phyloP scores from a whole-genome alignment of 2,888 invertebrate genomes.

The Digitonthophagus gazella region DNA sequence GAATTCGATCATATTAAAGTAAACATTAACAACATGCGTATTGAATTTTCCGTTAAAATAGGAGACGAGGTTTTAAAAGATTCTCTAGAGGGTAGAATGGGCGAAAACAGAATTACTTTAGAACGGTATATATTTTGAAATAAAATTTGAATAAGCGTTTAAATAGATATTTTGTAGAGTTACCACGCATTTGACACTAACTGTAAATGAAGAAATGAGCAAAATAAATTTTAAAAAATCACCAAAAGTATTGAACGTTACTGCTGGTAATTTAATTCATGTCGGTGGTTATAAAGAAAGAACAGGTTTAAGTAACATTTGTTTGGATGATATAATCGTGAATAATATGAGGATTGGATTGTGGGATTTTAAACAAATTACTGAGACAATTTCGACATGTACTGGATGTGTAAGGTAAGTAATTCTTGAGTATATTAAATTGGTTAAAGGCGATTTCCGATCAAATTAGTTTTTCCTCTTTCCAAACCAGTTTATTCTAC shows the following conservation, averaged over 20 bases:
- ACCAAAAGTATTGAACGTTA: slow-evolving; percentile 28
- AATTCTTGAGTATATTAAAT: not conserved
- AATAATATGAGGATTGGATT: slow-evolving; percentile 79
- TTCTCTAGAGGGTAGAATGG: not conserved
- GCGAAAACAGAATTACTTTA: not conserved
- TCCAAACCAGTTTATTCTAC: no score
- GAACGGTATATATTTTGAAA: not conserved
- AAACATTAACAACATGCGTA: slow-evolving; percentile 24
- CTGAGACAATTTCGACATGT: slow-evolving; percentile 49
- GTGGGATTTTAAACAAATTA: slow-evolving; percentile 79
- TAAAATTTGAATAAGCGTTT: slow-evolving; percentile 4
- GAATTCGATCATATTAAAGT: slow-evolving; percentile 27
- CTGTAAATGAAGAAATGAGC: slow-evolving; percentile 19
- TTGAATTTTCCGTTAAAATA: slow-evolving; percentile 17
- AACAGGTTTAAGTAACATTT: slow-evolving; percentile 65
- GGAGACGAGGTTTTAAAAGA: not conserved
- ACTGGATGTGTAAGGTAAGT: slow-evolving; percentile 42
- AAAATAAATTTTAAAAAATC: slow-evolving; percentile 6
- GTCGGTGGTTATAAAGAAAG: slow-evolving; percentile 40
- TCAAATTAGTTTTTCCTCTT: no score
- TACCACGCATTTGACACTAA: slow-evolving; percentile 17
- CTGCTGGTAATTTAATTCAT: slow-evolving; percentile 29
- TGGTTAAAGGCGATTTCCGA: no score
- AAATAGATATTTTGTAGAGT: slow-evolving; percentile 19
- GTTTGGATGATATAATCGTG: slow-evolving; percentile 75